A percentile compares a stretch with the other conserved stretches of the same genome.
Evolutionary conservation across 1,140 invertebrate species (phyloP).

Genomic region (Cydia strobilella): DNA sequence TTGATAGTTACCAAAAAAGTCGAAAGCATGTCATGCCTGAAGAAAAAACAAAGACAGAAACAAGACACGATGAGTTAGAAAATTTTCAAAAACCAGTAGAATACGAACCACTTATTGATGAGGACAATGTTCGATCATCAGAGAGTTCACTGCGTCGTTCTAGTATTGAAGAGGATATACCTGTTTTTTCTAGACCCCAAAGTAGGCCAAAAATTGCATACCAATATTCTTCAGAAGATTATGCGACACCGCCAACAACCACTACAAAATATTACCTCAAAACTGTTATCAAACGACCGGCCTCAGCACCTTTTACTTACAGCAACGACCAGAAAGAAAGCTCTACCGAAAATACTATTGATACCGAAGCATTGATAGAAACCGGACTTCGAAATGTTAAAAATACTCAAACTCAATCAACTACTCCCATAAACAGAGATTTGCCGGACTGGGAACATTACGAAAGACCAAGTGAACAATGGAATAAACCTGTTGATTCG

Average conservation of each 20-base stretch:
- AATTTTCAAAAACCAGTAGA: slow-evolving; percentile 36
- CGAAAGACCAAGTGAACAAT: slow-evolving; percentile 41
- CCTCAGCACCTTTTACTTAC: slow-evolving; percentile 49
- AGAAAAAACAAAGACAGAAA: slow-evolving; percentile 43
- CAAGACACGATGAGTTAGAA: slow-evolving; percentile 33
- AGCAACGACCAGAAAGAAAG: slow-evolving; percentile 41
- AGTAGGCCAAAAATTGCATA: slow-evolving; percentile 33
- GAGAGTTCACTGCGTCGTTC: slow-evolving; percentile 42
- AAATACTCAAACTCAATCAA: slow-evolving; percentile 21
- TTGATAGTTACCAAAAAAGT: slow-evolving; percentile 49
- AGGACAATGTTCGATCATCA: slow-evolving; percentile 32
- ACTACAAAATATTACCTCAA: slow-evolving; percentile 70
- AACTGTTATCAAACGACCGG: slow-evolving; percentile 65
- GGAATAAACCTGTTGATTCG: slow-evolving; percentile 58
- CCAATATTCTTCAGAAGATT: slow-evolving; percentile 41
- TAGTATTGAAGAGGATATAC: slow-evolving; percentile 48
- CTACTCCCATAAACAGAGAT: slow-evolving; percentile 36
- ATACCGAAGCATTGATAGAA: slow-evolving; percentile 46
- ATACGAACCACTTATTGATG: slow-evolving; percentile 15
- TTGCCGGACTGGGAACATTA: slow-evolving; percentile 36
- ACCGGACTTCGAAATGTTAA: slow-evolving; percentile 39
- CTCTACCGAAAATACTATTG: slow-evolving; percentile 47
- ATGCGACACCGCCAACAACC: slow-evolving; percentile 44
- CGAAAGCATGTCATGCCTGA: slow-evolving; percentile 38
- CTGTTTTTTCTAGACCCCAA: slow-evolving; percentile 39